Evolutionary conservation across 2,888 invertebrate species (phyloP).

Genomic region (Drosophila cyrtoloma): DNA sequence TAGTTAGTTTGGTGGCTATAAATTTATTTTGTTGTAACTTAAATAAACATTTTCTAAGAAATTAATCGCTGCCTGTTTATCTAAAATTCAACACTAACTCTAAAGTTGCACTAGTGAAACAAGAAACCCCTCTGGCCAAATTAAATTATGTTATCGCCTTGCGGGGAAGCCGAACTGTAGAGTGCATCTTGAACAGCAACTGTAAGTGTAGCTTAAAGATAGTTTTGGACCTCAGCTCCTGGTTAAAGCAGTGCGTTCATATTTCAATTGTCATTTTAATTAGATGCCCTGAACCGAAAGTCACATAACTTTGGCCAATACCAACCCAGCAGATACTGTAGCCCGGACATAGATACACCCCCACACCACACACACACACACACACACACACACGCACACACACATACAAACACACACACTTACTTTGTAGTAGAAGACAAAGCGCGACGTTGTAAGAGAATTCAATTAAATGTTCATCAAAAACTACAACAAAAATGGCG

Average conservation of each 20-base stretch:
- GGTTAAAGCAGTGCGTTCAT: slow-evolving; percentile 41
- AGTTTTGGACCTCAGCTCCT: slow-evolving; percentile 19
- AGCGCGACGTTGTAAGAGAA: slow-evolving; percentile 59
- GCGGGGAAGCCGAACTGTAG: neutral
- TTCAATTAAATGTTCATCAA: slow-evolving; percentile 80
- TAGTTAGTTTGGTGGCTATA: neutral
- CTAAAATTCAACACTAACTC: neutral
- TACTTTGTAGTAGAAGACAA: slow-evolving; percentile 46
- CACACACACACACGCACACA: slow-evolving; percentile 1
- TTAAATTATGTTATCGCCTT: neutral
- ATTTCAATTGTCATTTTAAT: slow-evolving; percentile 75
- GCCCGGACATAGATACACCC: neutral
- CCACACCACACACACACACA: neutral
- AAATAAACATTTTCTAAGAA: neutral
- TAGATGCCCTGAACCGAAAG: slow-evolving; percentile 61
- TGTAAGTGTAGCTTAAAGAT: slow-evolving; percentile 31
- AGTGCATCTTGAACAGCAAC: slow-evolving; percentile 2
- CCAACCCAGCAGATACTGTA: slow-evolving; percentile 36
- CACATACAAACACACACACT: neutral
- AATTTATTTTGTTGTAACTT: neutral
- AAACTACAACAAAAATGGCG: slow-evolving; percentile 75
- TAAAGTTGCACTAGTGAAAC: neutral
- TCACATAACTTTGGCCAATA: slow-evolving; percentile 61
- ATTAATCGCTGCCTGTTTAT: neutral
- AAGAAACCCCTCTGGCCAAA: neutral